Percentiles rank a stretch among this genome's conserved stretches.
These are phyloP conservation scores for Apamea crenata DNA, from an alignment of 2,888 invertebrate genomes.

Conservation along the genomic window DNA sequence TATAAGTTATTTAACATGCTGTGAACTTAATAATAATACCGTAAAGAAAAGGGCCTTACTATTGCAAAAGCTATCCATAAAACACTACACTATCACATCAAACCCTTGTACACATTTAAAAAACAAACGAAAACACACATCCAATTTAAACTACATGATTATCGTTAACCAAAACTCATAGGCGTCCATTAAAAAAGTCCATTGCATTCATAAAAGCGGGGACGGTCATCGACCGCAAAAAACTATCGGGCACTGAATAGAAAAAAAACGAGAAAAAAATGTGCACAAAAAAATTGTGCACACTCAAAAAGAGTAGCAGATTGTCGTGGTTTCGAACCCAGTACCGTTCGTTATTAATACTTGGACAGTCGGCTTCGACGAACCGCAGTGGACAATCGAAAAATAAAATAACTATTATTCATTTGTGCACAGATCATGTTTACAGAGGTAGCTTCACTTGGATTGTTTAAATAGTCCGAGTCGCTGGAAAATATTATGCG, in stretches of 20 bases:
- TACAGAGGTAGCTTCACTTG: conserved; percentile 81
- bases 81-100: background rate
- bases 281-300: conserved; percentile 71
- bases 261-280: conserved; percentile 78
- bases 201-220: conserved; percentile 79
- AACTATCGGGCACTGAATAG: conserved; percentile 87
- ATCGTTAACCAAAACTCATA: conserved; percentile 58
- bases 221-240: conserved; percentile 86
- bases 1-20: too few relatives aligned
- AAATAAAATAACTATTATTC: conserved; percentile 90
- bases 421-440: conserved; percentile 83
- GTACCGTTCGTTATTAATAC: conserved; percentile 86
- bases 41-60: too few relatives aligned
- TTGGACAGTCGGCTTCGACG: conserved; percentile 82
- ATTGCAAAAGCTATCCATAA: background rate
- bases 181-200: conserved; percentile 74
- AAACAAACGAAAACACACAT: conserved; percentile 15
- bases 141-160: conserved; percentile 50
- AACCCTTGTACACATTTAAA: background rate
- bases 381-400: conserved; percentile 87
- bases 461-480: conserved; percentile 30
- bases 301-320: conserved; percentile 86
- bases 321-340: conserved; percentile 85
- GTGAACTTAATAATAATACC: too few relatives aligned
- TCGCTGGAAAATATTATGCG: conserved; percentile 7